Percentiles rank a stretch among this genome's conserved stretches.
Conservation (phyloP, 2,113 vertebrate genomes). For the Sylvicapra grimmia region DNA sequence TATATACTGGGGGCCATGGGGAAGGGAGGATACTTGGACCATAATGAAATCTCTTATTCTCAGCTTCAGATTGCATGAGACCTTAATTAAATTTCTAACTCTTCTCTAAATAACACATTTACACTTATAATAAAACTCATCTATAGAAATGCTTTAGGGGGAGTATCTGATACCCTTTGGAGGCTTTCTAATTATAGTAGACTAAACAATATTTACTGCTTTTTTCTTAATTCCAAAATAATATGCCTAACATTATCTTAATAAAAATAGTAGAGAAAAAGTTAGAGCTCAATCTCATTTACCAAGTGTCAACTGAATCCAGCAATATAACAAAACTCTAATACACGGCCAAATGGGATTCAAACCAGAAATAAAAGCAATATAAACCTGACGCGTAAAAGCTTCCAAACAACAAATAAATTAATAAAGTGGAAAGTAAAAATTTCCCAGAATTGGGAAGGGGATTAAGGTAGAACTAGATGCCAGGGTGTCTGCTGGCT, state of each 20-base stretch:
- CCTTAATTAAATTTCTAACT: conserved; percentile 30
- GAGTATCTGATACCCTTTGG: not conserved
- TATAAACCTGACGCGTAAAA: not conserved
- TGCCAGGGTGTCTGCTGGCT: not conserved
- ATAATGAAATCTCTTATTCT: not conserved
- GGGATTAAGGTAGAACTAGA: not conserved
- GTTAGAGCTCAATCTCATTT: not conserved
- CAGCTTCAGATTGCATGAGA: not conserved
- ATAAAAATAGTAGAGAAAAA: not conserved
- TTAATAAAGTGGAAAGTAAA: not conserved
- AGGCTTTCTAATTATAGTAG: not conserved
- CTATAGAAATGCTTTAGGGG: not conserved
- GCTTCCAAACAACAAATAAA: not conserved
- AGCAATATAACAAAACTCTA: not conserved
- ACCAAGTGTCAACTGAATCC: not conserved
- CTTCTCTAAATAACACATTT: conserved; percentile 43
- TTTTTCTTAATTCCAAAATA: conserved; percentile 9
- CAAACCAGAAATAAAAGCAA: not conserved
- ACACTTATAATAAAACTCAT: not conserved
- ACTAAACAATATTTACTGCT: not conserved
- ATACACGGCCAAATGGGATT: not conserved
- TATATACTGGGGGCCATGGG: not conserved
- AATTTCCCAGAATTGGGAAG: not conserved
- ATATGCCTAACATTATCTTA: not conserved
- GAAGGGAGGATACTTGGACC: not conserved